phyloP scores from a whole-genome alignment of 30 jellyfish, hydroid and myxozoan genomes.

The Aurelia aurita complex sp. Pacific region DNA sequence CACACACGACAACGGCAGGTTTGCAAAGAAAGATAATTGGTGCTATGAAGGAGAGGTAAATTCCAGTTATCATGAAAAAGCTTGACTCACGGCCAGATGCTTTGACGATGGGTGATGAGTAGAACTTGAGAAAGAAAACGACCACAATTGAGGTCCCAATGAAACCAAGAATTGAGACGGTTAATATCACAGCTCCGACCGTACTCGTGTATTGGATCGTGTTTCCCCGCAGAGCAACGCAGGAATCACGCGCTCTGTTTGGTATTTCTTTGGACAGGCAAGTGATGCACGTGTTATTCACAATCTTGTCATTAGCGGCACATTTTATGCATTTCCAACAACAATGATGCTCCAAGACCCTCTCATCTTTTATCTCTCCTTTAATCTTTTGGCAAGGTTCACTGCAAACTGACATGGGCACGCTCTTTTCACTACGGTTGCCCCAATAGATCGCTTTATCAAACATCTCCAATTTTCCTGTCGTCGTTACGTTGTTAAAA shows the following conservation, averaged over 20 bases:
- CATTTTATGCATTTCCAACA: slow-evolving; percentile 53
- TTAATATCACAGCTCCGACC: slow-evolving; percentile 25
- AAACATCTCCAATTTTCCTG: not conserved
- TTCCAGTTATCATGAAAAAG: slow-evolving; percentile 70
- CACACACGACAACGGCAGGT: slow-evolving; percentile 63
- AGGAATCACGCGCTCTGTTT: slow-evolving; percentile 12
- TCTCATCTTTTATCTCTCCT: slow-evolving; percentile 14
- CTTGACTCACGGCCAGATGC: slow-evolving; percentile 84
- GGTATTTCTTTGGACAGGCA: slow-evolving; percentile 18
- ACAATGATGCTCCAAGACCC: not conserved
- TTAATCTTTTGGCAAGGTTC: slow-evolving; percentile 46
- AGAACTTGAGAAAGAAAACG: slow-evolving; percentile 25
- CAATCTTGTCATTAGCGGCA: not conserved
- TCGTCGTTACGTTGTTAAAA: slow-evolving; percentile 2
- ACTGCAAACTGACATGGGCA: slow-evolving; percentile 60
- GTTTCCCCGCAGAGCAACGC: slow-evolving; percentile 13
- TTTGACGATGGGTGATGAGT: slow-evolving; percentile 53
- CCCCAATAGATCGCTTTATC: slow-evolving; percentile 23
- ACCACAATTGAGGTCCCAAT: slow-evolving; percentile 25
- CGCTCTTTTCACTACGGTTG: not conserved
- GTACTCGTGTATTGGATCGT: slow-evolving; percentile 8
- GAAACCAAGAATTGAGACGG: slow-evolving; percentile 53
- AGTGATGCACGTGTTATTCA: slow-evolving; percentile 25
- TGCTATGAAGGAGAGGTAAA: slow-evolving; percentile 48
- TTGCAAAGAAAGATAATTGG: slow-evolving; percentile 45